These are phyloP conservation scores for Gasterosteus aculeatus DNA, from an alignment of 2,113 vertebrate species.

Conservation along the genomic window DNA sequence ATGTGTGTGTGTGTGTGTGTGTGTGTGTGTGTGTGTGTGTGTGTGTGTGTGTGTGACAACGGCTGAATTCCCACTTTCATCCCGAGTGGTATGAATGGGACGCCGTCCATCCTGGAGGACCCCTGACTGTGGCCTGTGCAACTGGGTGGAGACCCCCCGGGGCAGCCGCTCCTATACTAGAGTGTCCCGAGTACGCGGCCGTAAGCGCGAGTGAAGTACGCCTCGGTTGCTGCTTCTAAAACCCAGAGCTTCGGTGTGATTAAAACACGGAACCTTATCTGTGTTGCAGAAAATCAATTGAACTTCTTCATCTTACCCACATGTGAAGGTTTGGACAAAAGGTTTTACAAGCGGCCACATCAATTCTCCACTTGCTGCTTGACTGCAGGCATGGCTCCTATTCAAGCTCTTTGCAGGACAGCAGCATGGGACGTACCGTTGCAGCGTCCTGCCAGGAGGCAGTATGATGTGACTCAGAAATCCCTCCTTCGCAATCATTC, in stretches of 20 bases:
- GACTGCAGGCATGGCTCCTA: not conserved
- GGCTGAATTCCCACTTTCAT: not conserved
- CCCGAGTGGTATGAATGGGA: too few relatives aligned
- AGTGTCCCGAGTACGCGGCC: not conserved
- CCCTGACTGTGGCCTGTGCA: not conserved
- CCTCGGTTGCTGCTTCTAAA: not conserved
- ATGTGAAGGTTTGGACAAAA: not conserved
- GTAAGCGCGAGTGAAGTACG: not conserved
- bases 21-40: not conserved
- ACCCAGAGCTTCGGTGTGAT: not conserved
- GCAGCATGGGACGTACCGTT: constrained; percentile 2
- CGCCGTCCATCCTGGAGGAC: not conserved
- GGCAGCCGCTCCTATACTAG: not conserved
- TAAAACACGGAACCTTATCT: not conserved
- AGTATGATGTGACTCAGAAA: constrained; percentile 10
- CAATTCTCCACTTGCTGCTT: not conserved
- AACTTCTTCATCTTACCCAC: not conserved
- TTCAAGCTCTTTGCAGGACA: not conserved
- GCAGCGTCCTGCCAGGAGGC: not conserved
- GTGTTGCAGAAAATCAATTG: not conserved
- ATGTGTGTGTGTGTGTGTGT: constrained; percentile 3
- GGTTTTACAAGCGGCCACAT: not conserved
- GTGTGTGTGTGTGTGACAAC: constrained; percentile 11
- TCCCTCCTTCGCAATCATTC: not conserved
- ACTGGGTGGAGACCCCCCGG: not conserved